A percentile compares a stretch with the other conserved stretches of the same genome.
Conservation (phyloP, 2,113 vertebrate species). For the Pristiophorus japonicus region DNA sequence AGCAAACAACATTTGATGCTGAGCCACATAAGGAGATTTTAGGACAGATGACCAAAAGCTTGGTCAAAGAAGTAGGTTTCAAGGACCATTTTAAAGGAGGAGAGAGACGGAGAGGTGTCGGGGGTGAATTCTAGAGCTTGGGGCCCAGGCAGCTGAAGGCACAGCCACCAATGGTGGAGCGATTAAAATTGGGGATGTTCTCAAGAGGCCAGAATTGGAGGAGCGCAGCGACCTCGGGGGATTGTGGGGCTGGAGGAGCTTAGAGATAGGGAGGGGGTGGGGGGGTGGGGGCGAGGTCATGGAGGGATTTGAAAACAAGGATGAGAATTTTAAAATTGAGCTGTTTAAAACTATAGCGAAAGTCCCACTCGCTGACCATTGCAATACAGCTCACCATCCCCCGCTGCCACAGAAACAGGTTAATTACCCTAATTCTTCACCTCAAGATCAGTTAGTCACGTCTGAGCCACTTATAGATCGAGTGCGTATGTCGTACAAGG, state of each 20-base stretch:
- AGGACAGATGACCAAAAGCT: not conserved
- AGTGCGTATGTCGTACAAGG: not conserved
- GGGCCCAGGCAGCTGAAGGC: not conserved
- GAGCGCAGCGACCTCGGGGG: not conserved
- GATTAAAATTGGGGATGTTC: not conserved
- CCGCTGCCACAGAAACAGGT: too few species aligned
- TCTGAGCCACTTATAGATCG: not conserved
- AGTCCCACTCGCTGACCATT: not conserved
- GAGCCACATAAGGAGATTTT: not conserved
- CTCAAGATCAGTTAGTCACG: not conserved
- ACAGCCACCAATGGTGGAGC: not conserved
- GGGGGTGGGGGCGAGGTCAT: not conserved
- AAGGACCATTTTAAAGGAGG: not conserved
- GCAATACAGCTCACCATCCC: not conserved
- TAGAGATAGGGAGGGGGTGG: not conserved
- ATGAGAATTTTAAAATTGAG: not conserved
- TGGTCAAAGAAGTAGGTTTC: too few species aligned
- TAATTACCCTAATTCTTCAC: too few species aligned
- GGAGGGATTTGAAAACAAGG: not conserved
- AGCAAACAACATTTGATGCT: not conserved
- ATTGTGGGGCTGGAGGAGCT: not conserved
- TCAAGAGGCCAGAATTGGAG: not conserved
- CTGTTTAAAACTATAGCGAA: not conserved
- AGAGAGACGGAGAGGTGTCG: not conserved
- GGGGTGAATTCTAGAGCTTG: not conserved